Evolutionary conservation across 2,797 vertebrate genomes (phyloP).

Genomic region (Cynodonichthys magdalenae): DNA sequence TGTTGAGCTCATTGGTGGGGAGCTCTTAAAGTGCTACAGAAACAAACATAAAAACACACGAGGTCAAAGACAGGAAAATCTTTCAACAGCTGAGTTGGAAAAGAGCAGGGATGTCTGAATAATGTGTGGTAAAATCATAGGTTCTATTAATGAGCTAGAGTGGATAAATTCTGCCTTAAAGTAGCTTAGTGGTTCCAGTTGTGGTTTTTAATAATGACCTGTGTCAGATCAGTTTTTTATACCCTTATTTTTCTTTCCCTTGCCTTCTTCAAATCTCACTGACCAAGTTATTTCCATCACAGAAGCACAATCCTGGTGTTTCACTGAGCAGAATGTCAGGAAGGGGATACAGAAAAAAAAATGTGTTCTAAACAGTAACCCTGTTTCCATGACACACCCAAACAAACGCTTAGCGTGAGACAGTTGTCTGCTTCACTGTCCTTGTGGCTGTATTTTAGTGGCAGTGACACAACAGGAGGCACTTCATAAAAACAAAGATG

Average conservation of each 20-base stretch:
- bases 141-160: slow-evolving; percentile 37
- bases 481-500: slow-evolving; percentile 29
- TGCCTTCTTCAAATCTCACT: slow-evolving; percentile 20
- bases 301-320: slow-evolving; percentile 21
- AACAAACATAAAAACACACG: background rate
- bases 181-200: slow-evolving; percentile 38
- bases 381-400: slow-evolving; percentile 74
- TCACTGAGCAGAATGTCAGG: slow-evolving; percentile 32
- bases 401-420: slow-evolving; percentile 68
- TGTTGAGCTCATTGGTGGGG: slow-evolving; percentile 27
- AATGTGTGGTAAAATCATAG: slow-evolving; percentile 46
- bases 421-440: slow-evolving; percentile 47
- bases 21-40: no score
- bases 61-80: slow-evolving; percentile 10
- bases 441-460: slow-evolving; percentile 45
- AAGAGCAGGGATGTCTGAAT: slow-evolving; percentile 14
- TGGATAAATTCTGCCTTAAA: slow-evolving; percentile 43
- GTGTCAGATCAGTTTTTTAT: slow-evolving; percentile 4
- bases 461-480: slow-evolving; percentile 36
- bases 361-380: slow-evolving; percentile 65
- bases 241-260: slow-evolving; percentile 5
- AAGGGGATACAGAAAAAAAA: slow-evolving; percentile 41
- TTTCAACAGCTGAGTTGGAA: slow-evolving; percentile 15
- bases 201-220: slow-evolving; percentile 49
- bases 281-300: slow-evolving; percentile 59